Evolutionary conservation across 1,140 invertebrate genomes (phyloP), one percentile per base, ranked within the genome.

Genomic region (Meloidogyne floridensis): DNA sequence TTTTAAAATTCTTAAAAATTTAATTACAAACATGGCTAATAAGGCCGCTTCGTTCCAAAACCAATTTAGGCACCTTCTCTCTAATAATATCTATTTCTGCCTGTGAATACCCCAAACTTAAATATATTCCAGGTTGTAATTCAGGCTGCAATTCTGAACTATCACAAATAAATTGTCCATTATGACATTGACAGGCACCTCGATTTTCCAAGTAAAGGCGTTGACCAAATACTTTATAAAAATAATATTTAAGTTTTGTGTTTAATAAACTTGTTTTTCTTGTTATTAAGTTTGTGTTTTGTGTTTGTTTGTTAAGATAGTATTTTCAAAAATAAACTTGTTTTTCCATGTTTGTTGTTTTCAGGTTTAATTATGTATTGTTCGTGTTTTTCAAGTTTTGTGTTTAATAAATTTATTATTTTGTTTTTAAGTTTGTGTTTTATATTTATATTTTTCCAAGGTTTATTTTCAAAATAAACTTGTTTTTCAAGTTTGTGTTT

Each of bases 141-240:
- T 89, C 84, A 1, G 85, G 73, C 71, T 77, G 42, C 56, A 83
- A 78, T 65, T 88, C 83, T 11, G 81, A 84, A 9, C 83, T 83
- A 65, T 90, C 89, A 80, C 88, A 89, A 15, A 90, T 88, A 73
- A 90, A 89, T 74, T 87, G 72, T 0, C 85, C 87, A 4, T 81
- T 82, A 54, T 84, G 84, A 81, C 88, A 89, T 13, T 84, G 83
- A 80, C 88, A 89, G 10, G 88, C 87, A 0, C 88, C 88, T 56
- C 88, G 77, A 43, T 81, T 84, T 74, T 89, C 86, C 43, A 89
- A 73, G 81, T 87, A 89, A 3, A 89, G 75, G 18, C 84, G 75
- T 77, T 89, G 84, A n/a, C 88, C 88, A 42, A 87, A 89, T 72
- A 77, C 87, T 86, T n/a, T 47, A 47, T 3, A 47, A 47, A 70